These are phyloP conservation scores for Xiphias gladius DNA, from an alignment of 2,113 vertebrate species.

Conservation along the genomic window DNA sequence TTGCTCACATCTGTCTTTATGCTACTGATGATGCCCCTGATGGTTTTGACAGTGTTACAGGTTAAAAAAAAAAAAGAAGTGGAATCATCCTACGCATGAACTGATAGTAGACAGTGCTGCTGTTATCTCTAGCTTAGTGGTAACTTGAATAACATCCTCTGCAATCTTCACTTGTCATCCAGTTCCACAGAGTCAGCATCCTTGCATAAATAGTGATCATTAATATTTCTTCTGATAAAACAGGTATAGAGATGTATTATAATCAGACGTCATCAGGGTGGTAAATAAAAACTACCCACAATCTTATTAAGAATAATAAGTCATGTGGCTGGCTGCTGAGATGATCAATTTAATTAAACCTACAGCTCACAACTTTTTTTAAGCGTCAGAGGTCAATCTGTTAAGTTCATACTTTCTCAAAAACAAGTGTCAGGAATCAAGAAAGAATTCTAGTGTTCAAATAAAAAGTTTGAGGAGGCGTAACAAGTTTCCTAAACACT, in stretches of 20 bases:
- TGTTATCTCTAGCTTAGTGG: constrained; percentile 1
- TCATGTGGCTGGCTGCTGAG: background rate
- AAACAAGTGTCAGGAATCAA: background rate
- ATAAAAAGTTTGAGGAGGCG: constrained; percentile 1
- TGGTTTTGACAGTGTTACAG: background rate
- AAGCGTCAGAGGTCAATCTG: constrained; percentile 1
- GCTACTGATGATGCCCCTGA: background rate
- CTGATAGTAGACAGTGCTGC: constrained; percentile 6
- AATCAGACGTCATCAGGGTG: background rate
- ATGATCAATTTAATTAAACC: background rate
- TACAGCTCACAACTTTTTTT: background rate
- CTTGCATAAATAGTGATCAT: background rate
- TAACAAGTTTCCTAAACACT: background rate
- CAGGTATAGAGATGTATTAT: background rate
- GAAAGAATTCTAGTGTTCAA: background rate
- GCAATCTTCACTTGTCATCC: constrained; percentile 6
- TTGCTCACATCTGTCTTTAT: background rate
- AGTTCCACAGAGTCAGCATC: background rate
- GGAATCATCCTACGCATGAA: background rate
- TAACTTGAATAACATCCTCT: constrained; percentile 17
- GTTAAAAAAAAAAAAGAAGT: background rate
- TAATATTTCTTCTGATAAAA: background rate
- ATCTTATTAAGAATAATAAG: background rate
- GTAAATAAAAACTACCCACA: background rate
- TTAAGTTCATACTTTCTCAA: background rate